These are phyloP conservation scores for Pongo pygmaeus DNA, from an alignment of 2,113 vertebrate genomes.

Conservation along the genomic window DNA sequence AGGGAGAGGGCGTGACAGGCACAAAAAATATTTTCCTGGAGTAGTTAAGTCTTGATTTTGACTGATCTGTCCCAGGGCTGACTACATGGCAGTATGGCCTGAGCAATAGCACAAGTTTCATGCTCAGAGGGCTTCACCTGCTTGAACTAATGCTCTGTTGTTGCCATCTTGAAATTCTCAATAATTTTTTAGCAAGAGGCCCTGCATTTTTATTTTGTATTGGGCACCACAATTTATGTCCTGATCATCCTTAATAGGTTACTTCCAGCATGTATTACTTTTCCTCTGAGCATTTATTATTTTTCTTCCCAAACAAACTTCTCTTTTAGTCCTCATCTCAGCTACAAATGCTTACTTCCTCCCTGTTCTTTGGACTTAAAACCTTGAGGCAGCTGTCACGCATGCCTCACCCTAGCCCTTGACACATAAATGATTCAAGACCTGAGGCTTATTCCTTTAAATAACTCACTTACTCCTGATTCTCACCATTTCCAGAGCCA, in stretches of 20 bases:
- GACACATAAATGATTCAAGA: neutral
- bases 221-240: neutral
- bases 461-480: rapidly evolving
- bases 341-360: neutral
- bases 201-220: neutral
- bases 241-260: neutral
- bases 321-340: neutral
- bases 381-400: neutral
- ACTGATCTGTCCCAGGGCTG: neutral
- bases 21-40: neutral
- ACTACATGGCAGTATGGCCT: neutral
- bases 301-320: neutral
- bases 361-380: neutral
- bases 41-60: neutral
- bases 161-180: neutral
- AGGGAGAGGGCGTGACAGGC: neutral
- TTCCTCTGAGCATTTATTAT: neutral
- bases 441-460: too few relatives aligned
- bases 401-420: neutral
- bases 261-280: neutral
- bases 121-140: neutral
- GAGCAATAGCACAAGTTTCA: neutral
- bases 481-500: neutral
- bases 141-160: neutral
- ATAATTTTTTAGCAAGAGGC: neutral